phyloP scores from a whole-genome alignment of 2,113 vertebrate genomes.

The Hypocryptadius cinnamomeus region DNA sequence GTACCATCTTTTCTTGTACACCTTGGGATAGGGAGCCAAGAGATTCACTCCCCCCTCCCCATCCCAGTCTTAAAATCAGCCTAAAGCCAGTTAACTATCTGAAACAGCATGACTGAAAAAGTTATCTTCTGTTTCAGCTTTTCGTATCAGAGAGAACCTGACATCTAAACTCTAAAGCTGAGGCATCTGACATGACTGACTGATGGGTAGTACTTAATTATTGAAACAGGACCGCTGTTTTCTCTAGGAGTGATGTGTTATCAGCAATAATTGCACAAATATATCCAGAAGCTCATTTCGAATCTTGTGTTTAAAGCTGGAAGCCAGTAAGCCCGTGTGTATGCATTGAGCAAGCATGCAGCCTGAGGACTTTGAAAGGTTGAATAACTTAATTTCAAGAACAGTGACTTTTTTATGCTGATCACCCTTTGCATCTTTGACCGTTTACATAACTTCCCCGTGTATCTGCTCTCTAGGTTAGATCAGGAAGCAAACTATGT shows the following conservation, averaged over 20 bases:
- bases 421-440: neutral
- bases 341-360: fast-evolving
- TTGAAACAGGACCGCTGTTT: neutral
- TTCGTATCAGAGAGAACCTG: neutral
- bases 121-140: neutral
- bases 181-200: fast-evolving
- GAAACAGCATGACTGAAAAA: neutral
- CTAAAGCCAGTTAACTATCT: neutral
- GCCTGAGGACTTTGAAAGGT: neutral
- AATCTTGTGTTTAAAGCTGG: neutral
- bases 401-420: fast-evolving
- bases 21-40: neutral
- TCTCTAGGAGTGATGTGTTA: neutral
- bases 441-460: no score
- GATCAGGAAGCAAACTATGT: neutral
- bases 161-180: neutral
- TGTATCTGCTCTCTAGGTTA: neutral
- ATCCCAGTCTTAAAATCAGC: neutral
- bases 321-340: neutral
- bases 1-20: neutral
- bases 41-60: neutral
- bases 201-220: neutral
- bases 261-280: fast-evolving
- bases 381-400: neutral
- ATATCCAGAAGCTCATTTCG: neutral